A percentile compares a stretch with the other conserved stretches of the same genome.
These are phyloP conservation scores for Columba guinea DNA, from an alignment of 2,797 vertebrate species.

Conservation along the genomic window DNA sequence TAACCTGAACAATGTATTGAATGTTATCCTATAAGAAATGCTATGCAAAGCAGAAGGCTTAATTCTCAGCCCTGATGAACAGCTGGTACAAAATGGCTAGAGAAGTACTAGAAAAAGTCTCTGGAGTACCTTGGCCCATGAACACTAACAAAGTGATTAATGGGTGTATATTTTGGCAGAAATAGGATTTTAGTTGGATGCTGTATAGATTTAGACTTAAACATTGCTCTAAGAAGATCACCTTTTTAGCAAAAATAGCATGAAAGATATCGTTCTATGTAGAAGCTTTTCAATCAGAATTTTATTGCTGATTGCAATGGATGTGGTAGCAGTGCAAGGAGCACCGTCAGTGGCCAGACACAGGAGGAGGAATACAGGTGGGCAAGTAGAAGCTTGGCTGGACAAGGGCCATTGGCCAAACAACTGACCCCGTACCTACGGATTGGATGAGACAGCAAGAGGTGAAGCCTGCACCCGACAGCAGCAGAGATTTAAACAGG, in stretches of 20 bases:
- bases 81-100: background rate
- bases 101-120: background rate
- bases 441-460: background rate
- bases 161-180: background rate
- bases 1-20: background rate
- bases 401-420: accelerated
- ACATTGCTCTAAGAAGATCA: background rate
- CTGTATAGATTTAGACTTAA: background rate
- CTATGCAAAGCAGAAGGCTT: background rate
- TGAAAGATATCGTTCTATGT: background rate
- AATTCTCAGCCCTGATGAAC: background rate
- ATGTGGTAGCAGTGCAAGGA: accelerated
- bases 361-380: too few species aligned
- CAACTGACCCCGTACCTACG: accelerated
- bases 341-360: background rate
- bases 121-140: background rate
- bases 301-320: background rate
- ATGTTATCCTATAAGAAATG: background rate
- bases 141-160: background rate
- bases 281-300: background rate
- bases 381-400: background rate
- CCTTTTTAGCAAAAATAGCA: background rate
- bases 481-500: accelerated
- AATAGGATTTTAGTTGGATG: background rate
- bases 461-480: accelerated